Percentiles rank a stretch among this genome's conserved stretches.
Conservation (phyloP, 2,113 vertebrate genomes). For the Trachemys scripta region DNA sequence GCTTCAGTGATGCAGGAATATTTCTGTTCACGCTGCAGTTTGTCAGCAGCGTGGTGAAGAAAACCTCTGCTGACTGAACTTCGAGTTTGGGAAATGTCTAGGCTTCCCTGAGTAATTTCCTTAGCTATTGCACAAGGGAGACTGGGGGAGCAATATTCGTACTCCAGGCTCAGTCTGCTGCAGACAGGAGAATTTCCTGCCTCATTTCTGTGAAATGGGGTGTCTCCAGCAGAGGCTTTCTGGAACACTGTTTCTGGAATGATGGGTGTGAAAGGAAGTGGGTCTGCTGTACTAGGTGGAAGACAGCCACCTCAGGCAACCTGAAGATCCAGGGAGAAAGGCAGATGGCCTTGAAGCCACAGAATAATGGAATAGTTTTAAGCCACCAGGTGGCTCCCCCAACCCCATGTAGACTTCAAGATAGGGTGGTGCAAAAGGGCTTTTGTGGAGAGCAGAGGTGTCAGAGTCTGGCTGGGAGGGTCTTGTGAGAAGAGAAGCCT, state of each 20-base stretch:
- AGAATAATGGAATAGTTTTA: constrained; percentile 29
- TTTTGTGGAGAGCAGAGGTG: neutral
- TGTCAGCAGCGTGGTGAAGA: constrained; percentile 17
- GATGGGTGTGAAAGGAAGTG: constrained; percentile 15
- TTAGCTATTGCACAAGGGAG: neutral
- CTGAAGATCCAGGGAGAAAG: constrained; percentile 18
- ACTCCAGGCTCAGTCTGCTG: neutral
- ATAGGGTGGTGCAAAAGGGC: too few species aligned
- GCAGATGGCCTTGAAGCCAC: constrained; percentile 45
- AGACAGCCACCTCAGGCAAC: constrained; percentile 12
- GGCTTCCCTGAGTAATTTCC: neutral
- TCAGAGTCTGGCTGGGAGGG: neutral
- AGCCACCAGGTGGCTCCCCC: constrained; percentile 22
- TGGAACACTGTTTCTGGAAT: neutral
- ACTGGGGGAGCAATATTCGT: neutral
- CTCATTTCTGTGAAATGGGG: neutral
- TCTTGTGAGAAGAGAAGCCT: constrained; percentile 2
- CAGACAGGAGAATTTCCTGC: neutral
- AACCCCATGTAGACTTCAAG: neutral
- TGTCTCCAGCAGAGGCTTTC: neutral
- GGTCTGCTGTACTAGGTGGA: constrained; percentile 15
- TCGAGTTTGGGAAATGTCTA: constrained; percentile 29
- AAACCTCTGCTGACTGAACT: constrained; percentile 42
- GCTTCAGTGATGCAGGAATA: constrained; percentile 45
- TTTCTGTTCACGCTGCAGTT: constrained; percentile 42